phyloP scores from a whole-genome alignment of 2,797 vertebrate genomes.

The Enteromius afrohamiltoni region DNA sequence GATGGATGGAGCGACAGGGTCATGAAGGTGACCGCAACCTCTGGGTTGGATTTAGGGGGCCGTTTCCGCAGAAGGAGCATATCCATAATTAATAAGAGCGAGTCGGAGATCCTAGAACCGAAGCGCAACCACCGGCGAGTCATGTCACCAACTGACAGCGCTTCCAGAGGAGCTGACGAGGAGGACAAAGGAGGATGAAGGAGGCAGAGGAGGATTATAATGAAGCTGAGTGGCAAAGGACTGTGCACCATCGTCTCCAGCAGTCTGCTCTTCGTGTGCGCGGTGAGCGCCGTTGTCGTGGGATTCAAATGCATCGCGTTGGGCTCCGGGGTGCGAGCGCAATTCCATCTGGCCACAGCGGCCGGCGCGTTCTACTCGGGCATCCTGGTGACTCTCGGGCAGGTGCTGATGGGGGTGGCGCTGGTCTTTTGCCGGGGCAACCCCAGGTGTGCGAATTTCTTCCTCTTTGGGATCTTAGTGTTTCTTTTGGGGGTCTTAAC shows the following conservation, averaged over 20 bases:
- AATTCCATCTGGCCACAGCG: conserved; percentile 88
- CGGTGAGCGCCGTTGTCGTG: conserved; percentile 91
- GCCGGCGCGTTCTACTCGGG: conserved; percentile 96
- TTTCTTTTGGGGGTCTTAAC: conserved; percentile 93
- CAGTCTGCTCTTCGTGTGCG: conserved; percentile 92
- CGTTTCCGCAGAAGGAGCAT: conserved; percentile 65
- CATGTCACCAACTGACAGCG: conserved; percentile 78
- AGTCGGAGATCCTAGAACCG: conserved; percentile 72
- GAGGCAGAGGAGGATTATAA: conserved; percentile 90
- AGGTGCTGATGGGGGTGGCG: conserved; percentile 86
- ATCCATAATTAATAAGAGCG: conserved; percentile 84
- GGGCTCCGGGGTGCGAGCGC: conserved; percentile 88
- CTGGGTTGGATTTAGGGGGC: conserved; percentile 62
- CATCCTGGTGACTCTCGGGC: conserved; percentile 86
- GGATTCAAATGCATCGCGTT: conserved; percentile 91
- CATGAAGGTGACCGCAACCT: conserved; percentile 67
- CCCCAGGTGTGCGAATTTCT: conserved; percentile 88
- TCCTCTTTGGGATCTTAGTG: conserved; percentile 89
- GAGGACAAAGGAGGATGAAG: conserved; percentile 89
- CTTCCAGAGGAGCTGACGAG: conserved; percentile 79
- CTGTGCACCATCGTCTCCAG: conserved; percentile 92
- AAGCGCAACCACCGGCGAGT: conserved; percentile 74
- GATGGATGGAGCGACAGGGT: conserved; percentile 64
- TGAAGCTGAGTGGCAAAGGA: conserved; percentile 96
- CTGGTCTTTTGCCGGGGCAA: conserved; percentile 87